These are phyloP conservation scores for Vidua chalybeata DNA, from an alignment of 2,113 vertebrate genomes.

Conservation along the genomic window DNA sequence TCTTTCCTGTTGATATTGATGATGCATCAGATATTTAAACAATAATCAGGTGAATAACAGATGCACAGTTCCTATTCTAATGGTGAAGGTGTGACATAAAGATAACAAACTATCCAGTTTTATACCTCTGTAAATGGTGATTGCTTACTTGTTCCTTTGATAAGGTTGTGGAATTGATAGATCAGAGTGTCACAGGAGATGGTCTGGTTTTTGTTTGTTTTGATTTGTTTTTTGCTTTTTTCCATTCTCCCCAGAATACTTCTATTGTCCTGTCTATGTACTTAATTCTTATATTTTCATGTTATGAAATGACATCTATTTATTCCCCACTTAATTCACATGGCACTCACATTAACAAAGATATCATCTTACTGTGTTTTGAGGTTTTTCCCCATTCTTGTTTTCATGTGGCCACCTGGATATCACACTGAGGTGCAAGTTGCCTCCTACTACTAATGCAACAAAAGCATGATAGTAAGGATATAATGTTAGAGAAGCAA, in stretches of 20 bases:
- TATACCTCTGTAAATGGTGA: not conserved
- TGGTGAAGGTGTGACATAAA: not conserved
- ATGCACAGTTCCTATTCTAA: not conserved
- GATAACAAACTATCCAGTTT: not conserved
- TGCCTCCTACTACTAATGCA: not conserved
- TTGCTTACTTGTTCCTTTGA: not conserved
- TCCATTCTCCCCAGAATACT: not conserved
- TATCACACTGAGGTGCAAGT: not conserved
- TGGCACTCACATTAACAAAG: not conserved
- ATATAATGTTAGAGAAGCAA: not conserved
- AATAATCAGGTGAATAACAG: not conserved
- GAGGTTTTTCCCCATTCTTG: fast-evolving
- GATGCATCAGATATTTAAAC: not conserved
- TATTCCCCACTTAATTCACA: not conserved
- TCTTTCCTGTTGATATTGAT: not conserved
- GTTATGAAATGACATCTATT: not conserved
- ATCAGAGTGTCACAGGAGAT: not conserved
- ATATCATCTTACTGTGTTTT: not conserved
- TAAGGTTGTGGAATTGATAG: not conserved
- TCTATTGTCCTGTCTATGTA: not conserved
- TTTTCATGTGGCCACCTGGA: not conserved
- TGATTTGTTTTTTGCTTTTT: not conserved
- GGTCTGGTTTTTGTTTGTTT: not conserved
- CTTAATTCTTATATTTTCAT: fast-evolving
- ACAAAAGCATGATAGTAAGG: not conserved